phyloP scores from a whole-genome alignment of 2,113 vertebrate genomes.

The Narcine bancroftii region DNA sequence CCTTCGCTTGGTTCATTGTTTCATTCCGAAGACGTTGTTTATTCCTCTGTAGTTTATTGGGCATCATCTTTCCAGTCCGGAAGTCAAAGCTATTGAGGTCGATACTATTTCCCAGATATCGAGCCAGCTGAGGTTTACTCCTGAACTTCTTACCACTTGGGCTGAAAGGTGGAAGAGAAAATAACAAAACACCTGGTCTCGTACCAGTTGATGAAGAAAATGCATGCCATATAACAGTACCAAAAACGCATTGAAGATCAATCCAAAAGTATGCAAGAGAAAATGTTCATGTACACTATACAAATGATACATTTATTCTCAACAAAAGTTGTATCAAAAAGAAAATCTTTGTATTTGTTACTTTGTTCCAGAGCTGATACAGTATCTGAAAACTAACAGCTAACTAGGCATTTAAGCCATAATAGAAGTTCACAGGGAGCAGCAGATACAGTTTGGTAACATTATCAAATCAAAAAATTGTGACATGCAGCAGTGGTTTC shows the following conservation, averaged over 20 bases:
- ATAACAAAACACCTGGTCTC: neutral
- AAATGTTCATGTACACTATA: neutral
- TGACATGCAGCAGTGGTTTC: neutral
- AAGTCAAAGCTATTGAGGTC: constrained; percentile 77
- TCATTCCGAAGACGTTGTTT: constrained; percentile 75
- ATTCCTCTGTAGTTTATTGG: constrained; percentile 80
- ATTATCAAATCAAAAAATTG: neutral
- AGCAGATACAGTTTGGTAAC: neutral
- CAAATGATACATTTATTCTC: neutral
- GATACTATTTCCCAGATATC: constrained; percentile 72
- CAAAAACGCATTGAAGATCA: constrained; percentile 26
- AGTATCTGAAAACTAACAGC: neutral
- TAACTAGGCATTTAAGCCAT: neutral
- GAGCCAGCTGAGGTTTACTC: constrained; percentile 80
- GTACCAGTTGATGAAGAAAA: constrained; percentile 17
- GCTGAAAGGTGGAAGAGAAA: constrained; percentile 51
- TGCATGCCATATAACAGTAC: neutral
- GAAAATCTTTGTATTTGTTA: no score
- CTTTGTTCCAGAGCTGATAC: neutral
- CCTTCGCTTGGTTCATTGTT: constrained; percentile 68
- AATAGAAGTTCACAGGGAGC: neutral
- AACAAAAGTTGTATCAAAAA: no score
- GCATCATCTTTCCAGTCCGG: constrained; percentile 76
- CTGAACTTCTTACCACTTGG: constrained; percentile 82
- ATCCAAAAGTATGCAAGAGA: neutral